A percentile compares a stretch with the other conserved stretches of the same genome.
These are phyloP conservation scores for Knipowitschia caucasica DNA, from an alignment of 2,797 vertebrate genomes.

Conservation along the genomic window DNA sequence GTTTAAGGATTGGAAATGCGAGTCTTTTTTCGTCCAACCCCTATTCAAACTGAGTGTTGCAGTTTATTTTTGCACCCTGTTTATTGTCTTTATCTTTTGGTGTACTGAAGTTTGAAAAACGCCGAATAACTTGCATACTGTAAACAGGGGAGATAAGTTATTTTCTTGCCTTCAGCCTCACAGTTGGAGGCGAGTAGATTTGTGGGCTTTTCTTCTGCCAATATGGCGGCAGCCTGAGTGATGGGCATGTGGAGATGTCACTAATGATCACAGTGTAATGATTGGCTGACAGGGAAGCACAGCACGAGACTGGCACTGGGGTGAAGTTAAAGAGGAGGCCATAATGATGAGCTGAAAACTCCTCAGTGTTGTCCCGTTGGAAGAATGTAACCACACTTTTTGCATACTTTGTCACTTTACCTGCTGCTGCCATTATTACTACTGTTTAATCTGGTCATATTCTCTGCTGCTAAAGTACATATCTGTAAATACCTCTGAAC, in stretches of 20 bases:
- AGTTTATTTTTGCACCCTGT: too few relatives aligned
- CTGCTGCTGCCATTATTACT: too few relatives aligned
- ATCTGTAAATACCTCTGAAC: too few relatives aligned
- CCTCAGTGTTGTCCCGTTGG: conserved; percentile 60
- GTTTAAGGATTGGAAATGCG: too few relatives aligned
- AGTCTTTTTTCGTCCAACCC: too few relatives aligned
- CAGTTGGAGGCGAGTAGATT: conserved; percentile 69
- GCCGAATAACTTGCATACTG: neutral
- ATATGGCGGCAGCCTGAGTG: conserved; percentile 77
- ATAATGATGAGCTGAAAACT: conserved; percentile 76
- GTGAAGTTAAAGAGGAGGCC: conserved; percentile 72
- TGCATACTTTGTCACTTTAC: too few relatives aligned
- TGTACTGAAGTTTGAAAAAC: too few relatives aligned
- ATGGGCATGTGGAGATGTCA: conserved; percentile 76
- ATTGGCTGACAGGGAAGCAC: conserved; percentile 78
- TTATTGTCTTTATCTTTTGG: too few relatives aligned
- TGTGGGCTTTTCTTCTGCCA: conserved; percentile 77
- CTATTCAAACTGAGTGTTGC: too few relatives aligned
- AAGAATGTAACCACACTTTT: too few relatives aligned
- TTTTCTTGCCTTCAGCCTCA: conserved; percentile 59
- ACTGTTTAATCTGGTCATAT: too few relatives aligned
- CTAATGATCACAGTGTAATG: conserved; percentile 81
- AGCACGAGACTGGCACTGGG: conserved; percentile 76
- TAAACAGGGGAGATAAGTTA: conserved; percentile 21
- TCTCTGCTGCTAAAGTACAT: too few relatives aligned